Base-by-base conservation (phyloP, 2,797 vertebrate species). In the Sebastes itinus region DNA sequence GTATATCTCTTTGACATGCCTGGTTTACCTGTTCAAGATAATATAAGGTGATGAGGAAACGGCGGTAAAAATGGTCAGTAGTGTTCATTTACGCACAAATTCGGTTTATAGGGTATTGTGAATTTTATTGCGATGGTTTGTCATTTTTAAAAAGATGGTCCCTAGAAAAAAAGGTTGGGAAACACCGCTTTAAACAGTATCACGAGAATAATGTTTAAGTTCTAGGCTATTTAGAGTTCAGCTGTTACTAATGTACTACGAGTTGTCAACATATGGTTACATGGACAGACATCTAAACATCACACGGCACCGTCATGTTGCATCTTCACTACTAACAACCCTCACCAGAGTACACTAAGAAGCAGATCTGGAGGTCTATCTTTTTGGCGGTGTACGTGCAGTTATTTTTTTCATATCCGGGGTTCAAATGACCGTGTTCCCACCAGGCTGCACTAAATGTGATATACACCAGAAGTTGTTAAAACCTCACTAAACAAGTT, bases 401-500 rank as follows among this genome's bases (percentile, higher is more conserved):
- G 12, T 42, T 30, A 1, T 8, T 3, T 62, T 75, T 35, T 59
- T 27, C 27, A 13, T 16, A 18, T 60, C 5, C 3, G 14, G 18
- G 22, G 16, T 54, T 76, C 6, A 77, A 61, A 25, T 62, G 42
- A 10, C 32, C 1, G 2, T 2, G 16, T 73, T 87, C 60, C 52
- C 10, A 56, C 38, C 38, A 64, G 18, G 28, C 58, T 20, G 4
- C 55, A 35, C 54, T 35, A 25, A 75, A 59, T 33, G 0, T 3
- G 1, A 5, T 54, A n/a, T 2, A 25, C 20, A 30, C 20, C 6
- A 61, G 10, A 33, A 62, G 5, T n/a, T 28, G 20, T 72, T 72
- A 56, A 63, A 77, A 72, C n/a, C n/a, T 72, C 22, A 62, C 33
- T n/a, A 20, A 80, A 82, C 38, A 16, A 18, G 10, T 42, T 35